Base-by-base conservation (phyloP, 2,888 invertebrate genomes). In the Aelia acuminata region DNA sequence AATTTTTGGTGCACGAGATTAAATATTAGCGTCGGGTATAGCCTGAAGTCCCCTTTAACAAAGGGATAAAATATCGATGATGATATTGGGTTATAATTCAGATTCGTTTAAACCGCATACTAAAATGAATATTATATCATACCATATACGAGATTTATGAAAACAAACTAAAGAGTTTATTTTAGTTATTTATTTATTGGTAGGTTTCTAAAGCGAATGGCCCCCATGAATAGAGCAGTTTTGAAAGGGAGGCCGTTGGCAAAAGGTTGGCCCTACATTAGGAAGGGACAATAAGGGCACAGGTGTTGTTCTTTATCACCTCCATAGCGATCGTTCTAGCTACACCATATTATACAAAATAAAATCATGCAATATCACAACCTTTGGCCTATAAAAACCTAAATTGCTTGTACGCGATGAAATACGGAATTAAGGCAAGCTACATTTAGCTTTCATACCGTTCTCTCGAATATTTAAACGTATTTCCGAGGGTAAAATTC, bases 331-430 rank as follows among this genome's bases (percentile, higher is more conserved):
- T n/a, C n/a, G n/a, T n/a, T n/a, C n/a, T n/a, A n/a, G n/a, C n/a
- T 63, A 26, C 31, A 31, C 31, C 13, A 63, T 63, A 63, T 63
- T 63, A 63, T 63, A 63, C 63, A 63, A 63, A 63, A 63, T 63
- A 63, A 63, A 63, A 57, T 26, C n/a, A 1, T 11, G 11, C 4
- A 57, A 31, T 53, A n/a, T 22, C 22, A 26, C 3, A n/a, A n/a
- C n/a, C n/a, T n/a, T n/a, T n/a, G n/a, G n/a, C n/a, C n/a, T n/a
- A 20, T 5, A 31, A 15, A 26, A 31, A 15, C 15, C 63, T 26
- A 1, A 31, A 63, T 31, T 31, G 26, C 63, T 15, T 31, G 15
- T 5, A 31, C 1, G 20, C 15, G 26, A 13, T 63, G 31, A 63
- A 63, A 63, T 31, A 63, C 0, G 3, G 8, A 63, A 63, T 63